A percentile compares a stretch with the other conserved stretches of the same genome.
These are phyloP conservation scores for Aepyceros melampus DNA, from an alignment of 2,113 vertebrate genomes.

Conservation along the genomic window DNA sequence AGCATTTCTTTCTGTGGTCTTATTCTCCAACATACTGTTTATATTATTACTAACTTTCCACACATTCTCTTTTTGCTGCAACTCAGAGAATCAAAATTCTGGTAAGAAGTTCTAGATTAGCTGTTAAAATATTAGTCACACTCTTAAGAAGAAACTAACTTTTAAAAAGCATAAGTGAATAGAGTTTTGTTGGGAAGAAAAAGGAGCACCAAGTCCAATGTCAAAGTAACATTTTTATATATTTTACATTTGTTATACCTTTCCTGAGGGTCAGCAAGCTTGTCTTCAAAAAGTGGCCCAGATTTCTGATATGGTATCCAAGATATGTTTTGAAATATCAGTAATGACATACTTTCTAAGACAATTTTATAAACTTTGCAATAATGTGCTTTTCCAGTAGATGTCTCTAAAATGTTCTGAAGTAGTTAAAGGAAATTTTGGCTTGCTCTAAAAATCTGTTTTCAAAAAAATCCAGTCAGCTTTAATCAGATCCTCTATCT, in stretches of 20 bases:
- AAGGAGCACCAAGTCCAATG: not conserved
- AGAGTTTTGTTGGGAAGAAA: not conserved
- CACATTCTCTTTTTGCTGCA: not conserved
- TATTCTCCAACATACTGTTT: not conserved
- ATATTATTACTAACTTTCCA: not conserved
- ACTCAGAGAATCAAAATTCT: not conserved
- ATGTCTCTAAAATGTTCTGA: conserved; percentile 71
- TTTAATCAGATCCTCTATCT: not conserved
- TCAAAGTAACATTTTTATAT: not conserved
- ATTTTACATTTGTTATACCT: not conserved
- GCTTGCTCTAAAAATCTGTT: not conserved
- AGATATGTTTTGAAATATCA: not conserved
- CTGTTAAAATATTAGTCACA: not conserved
- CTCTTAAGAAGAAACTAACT: not conserved
- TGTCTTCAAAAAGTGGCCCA: not conserved
- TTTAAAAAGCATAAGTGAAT: not conserved
- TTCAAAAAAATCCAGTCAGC: not conserved
- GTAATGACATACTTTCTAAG: not conserved
- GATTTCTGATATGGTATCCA: not conserved
- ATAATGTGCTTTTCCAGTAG: conserved; percentile 67
- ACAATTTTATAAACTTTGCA: conserved; percentile 45
- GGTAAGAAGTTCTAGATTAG: not conserved
- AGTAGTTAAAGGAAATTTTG: not conserved
- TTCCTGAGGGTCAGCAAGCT: not conserved
- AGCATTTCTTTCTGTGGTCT: not conserved